Conservation (phyloP, 1,140 invertebrate genomes). For the Macrotrachela quadricornifera region DNA sequence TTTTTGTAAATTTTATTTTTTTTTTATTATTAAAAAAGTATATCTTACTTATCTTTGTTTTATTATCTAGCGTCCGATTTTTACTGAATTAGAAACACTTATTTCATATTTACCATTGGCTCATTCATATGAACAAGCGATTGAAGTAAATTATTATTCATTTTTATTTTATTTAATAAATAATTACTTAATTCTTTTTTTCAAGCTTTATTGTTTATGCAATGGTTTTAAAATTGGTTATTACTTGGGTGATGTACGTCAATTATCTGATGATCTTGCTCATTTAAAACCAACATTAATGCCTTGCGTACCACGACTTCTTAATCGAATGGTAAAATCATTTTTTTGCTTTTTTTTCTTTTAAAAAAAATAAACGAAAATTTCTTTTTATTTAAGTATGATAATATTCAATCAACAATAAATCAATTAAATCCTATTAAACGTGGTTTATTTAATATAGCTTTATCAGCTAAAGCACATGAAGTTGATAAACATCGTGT, state of each 20-base stretch:
- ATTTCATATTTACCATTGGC: slow-evolving; percentile 10
- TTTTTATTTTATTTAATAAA: not conserved
- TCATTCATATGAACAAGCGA: slow-evolving; percentile 5
- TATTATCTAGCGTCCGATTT: too few species aligned
- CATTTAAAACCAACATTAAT: slow-evolving; percentile 73
- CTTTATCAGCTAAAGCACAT: too few species aligned
- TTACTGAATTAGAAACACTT: not conserved
- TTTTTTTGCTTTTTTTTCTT: too few species aligned
- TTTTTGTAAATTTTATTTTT: too few species aligned
- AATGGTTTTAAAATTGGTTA: slow-evolving; percentile 47
- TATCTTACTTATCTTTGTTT: too few species aligned
- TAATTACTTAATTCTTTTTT: not conserved
- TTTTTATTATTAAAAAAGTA: too few species aligned
- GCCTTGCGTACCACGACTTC: slow-evolving; percentile 69
- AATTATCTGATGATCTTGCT: slow-evolving; percentile 69
- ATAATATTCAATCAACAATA: too few species aligned
- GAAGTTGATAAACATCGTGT: too few species aligned
- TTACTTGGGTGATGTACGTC: slow-evolving; percentile 69
- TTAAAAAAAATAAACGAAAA: too few species aligned
- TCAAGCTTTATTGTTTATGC: not conserved
- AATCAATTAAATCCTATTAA: too few species aligned
- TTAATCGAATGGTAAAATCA: slow-evolving; percentile 64
- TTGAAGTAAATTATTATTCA: not conserved
- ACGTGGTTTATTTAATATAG: too few species aligned
- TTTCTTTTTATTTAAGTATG: too few species aligned